Conservation (phyloP, 2,113 vertebrate genomes). For the Thomomys bottae region DNA sequence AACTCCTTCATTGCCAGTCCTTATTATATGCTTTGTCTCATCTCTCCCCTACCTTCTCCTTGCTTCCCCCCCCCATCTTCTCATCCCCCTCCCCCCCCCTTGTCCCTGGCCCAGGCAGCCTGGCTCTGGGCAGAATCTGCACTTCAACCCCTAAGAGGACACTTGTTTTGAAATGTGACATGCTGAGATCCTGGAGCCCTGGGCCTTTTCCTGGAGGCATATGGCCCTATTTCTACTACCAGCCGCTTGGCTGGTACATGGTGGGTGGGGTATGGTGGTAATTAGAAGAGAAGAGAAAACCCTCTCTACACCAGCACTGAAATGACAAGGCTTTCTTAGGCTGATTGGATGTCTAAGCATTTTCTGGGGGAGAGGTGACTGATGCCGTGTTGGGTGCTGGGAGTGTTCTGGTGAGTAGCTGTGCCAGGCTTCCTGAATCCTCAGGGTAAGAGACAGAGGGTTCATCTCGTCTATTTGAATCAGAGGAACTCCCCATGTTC, state of each 20-base stretch:
- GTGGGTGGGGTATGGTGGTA: not conserved
- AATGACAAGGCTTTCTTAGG: not conserved
- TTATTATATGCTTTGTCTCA: constrained; percentile 96
- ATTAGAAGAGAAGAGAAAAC: constrained; percentile 1
- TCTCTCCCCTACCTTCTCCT: no score
- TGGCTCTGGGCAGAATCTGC: constrained; percentile 86
- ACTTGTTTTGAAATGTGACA: constrained; percentile 86
- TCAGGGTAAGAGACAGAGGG: not conserved
- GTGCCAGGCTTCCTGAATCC: not conserved
- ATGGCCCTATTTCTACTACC: constrained; percentile 12
- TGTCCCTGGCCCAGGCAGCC: constrained; percentile 86
- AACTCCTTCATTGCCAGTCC: constrained; percentile 90
- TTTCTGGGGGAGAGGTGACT: not conserved
- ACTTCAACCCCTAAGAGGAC: constrained; percentile 87
- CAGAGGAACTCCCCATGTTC: not conserved
- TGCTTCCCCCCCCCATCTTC: no score
- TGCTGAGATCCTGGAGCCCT: constrained; percentile 76
- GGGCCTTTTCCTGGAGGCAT: constrained; percentile 53
- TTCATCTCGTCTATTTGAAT: not conserved
- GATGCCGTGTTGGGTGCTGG: not conserved
- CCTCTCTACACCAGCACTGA: not conserved
- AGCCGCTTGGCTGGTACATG: not conserved
- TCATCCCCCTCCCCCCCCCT: no score
- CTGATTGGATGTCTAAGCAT: not conserved
- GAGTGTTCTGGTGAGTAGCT: not conserved